These are phyloP conservation scores for Acleris sparsana DNA, from an alignment of 2,888 invertebrate species.

Conservation along the genomic window DNA sequence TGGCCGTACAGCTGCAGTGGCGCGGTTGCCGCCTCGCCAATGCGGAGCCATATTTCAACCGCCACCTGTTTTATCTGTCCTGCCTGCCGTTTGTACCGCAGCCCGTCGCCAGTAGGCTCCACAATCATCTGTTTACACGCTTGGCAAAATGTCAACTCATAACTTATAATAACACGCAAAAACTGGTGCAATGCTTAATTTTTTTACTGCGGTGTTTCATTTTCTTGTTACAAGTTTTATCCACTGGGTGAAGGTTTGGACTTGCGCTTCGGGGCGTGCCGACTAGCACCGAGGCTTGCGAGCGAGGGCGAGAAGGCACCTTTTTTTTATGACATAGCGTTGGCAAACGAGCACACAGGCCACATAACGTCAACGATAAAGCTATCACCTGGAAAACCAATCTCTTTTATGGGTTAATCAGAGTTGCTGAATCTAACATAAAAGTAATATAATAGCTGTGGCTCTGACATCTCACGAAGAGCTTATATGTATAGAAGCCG, in stretches of 20 bases:
- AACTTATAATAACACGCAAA: constrained; percentile 32
- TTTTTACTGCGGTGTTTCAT: constrained; percentile 24
- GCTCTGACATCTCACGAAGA: too few species aligned
- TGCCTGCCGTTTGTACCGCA: constrained; percentile 59
- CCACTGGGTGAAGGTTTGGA: neutral
- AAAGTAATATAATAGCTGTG: constrained; percentile 1
- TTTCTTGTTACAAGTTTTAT: neutral
- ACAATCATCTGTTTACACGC: constrained; percentile 35
- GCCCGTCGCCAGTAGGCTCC: constrained; percentile 51
- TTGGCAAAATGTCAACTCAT: constrained; percentile 35
- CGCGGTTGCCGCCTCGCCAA: constrained; percentile 53
- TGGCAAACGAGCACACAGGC: too few species aligned
- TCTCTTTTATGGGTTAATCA: constrained; percentile 81
- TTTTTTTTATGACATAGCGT: too few species aligned
- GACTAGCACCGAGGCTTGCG: constrained; percentile 8
- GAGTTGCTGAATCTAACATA: constrained; percentile 66
- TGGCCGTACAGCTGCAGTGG: constrained; percentile 53
- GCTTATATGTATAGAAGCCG: too few species aligned
- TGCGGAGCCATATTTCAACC: constrained; percentile 72
- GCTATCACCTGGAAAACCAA: constrained; percentile 75
- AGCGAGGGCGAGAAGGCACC: constrained; percentile 52
- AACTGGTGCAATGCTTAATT: constrained; percentile 28
- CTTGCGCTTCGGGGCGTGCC: constrained; percentile 12
- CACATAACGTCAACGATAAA: constrained; percentile 76
- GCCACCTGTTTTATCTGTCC: constrained; percentile 73